These are phyloP conservation scores for Scaptomyza reducta DNA, from an alignment of 2,888 invertebrate species.

Conservation along the genomic window DNA sequence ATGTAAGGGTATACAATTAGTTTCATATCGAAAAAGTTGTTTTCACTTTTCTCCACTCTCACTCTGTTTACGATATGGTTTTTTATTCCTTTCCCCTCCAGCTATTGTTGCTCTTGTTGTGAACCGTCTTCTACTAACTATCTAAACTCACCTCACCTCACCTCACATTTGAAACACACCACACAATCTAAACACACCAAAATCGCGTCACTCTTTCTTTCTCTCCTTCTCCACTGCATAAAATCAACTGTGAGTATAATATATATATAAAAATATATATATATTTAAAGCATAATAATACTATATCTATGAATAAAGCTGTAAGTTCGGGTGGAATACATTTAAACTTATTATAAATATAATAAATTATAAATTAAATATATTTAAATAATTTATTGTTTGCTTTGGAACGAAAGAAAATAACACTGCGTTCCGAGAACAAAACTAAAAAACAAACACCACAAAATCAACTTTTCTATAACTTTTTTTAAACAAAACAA, in stretches of 20 bases:
- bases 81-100: conserved; percentile 11
- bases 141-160: conserved; percentile 16
- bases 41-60: conserved; percentile 58
- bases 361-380: conserved; percentile 40
- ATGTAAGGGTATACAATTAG: conserved; percentile 48
- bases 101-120: conserved; percentile 50
- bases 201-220: conserved; percentile 40
- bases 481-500: conserved; percentile 72
- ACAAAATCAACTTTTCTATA: conserved; percentile 76
- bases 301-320: conserved; percentile 29
- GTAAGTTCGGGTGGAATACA: conserved; percentile 38
- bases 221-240: conserved; percentile 75
- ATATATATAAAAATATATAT: no score
- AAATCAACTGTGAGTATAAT: conserved; percentile 74
- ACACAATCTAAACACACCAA: conserved; percentile 21
- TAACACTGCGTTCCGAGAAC: conserved; percentile 33
- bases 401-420: conserved; percentile 59
- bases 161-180: conserved; percentile 10
- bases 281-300: conserved; percentile 25
- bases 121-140: conserved; percentile 46
- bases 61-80: conserved; percentile 17
- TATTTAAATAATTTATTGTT: conserved; percentile 48
- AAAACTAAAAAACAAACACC: conserved; percentile 59
- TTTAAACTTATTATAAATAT: conserved; percentile 41
- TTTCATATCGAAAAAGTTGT: conserved; percentile 73